phyloP scores from a whole-genome alignment of 2,113 vertebrate species.

The Petroica traversi region DNA sequence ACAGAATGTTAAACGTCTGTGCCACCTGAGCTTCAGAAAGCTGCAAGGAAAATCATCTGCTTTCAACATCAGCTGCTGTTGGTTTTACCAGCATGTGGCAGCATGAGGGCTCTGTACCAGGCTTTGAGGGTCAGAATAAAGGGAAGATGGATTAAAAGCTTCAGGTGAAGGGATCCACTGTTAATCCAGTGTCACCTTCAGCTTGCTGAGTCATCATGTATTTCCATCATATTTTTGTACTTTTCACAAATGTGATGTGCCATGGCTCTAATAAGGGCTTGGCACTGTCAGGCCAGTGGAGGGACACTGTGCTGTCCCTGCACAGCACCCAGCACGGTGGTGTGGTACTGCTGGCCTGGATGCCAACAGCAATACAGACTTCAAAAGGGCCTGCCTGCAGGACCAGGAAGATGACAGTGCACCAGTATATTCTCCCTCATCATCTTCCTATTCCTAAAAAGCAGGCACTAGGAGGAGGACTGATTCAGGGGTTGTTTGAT shows the following conservation, averaged over 20 bases:
- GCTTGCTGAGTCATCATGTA: background rate
- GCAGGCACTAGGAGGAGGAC: background rate
- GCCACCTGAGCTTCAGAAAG: background rate
- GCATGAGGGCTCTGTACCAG: background rate
- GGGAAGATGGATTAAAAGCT: background rate
- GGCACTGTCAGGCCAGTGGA: background rate
- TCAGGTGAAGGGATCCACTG: background rate
- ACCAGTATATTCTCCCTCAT: background rate
- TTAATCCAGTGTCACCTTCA: background rate
- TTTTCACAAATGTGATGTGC: background rate
- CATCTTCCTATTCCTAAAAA: background rate
- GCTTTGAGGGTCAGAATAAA: background rate
- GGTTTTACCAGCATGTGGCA: background rate
- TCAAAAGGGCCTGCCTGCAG: background rate
- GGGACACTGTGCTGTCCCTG: background rate
- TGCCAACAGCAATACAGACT: background rate
- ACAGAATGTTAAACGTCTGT: background rate
- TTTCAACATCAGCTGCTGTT: background rate
- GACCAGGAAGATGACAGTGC: background rate
- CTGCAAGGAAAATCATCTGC: background rate
- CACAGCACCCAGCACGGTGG: background rate
- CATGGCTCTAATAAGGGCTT: background rate
- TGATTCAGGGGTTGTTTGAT: background rate
- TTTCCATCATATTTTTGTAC: background rate
- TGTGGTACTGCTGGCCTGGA: background rate